phyloP scores from a whole-genome alignment of 2,113 vertebrate genomes.

The Arvicanthis niloticus region DNA sequence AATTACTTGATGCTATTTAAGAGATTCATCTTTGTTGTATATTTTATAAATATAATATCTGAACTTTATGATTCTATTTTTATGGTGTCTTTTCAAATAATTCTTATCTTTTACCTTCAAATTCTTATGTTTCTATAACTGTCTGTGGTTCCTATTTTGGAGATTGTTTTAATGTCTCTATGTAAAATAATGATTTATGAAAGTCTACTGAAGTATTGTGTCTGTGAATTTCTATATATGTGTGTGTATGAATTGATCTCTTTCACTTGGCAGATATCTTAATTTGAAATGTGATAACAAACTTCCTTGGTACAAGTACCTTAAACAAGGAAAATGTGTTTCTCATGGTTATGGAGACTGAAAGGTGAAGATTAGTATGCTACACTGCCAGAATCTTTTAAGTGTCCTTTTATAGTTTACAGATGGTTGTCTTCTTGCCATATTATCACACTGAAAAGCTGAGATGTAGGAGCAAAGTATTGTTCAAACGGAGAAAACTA shows the following conservation, averaged over 20 bases:
- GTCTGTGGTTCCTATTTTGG: neutral
- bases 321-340: neutral
- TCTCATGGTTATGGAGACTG: accelerated
- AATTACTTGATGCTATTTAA: neutral
- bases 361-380: neutral
- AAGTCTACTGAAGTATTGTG: neutral
- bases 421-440: neutral
- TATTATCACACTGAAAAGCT: neutral
- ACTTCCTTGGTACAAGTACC: neutral
- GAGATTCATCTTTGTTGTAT: neutral
- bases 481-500: neutral
- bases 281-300: neutral
- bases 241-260: neutral
- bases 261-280: neutral
- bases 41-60: neutral
- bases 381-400: neutral
- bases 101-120: neutral
- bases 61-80: neutral
- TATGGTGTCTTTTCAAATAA: neutral
- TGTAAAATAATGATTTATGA: neutral
- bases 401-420: neutral
- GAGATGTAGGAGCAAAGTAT: accelerated
- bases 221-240: too few relatives aligned
- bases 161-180: neutral
- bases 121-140: neutral